phyloP scores from a whole-genome alignment of 2,888 invertebrate species.

The Leucania comma region DNA sequence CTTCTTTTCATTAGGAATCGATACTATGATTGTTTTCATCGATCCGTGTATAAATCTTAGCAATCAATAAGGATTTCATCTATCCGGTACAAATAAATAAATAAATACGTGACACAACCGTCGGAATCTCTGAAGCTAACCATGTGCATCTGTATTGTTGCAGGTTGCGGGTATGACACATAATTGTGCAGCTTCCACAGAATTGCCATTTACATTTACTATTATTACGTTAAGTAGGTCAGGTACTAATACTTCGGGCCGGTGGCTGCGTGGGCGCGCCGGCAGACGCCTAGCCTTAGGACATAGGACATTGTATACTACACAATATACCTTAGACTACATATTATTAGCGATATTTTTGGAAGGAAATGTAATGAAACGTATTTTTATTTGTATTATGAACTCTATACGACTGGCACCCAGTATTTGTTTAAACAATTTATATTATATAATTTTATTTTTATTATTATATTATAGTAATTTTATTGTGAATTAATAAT shows the following conservation, averaged over 20 bases:
- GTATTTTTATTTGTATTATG: conserved; percentile 82
- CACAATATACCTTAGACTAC: conserved; percentile 74
- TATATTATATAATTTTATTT: conserved; percentile 59
- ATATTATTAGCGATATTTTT: conserved; percentile 84
- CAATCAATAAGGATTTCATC: too few relatives aligned
- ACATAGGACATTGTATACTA: conserved; percentile 86
- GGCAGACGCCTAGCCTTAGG: conserved; percentile 74
- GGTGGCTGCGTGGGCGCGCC: conserved; percentile 33
- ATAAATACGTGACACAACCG: too few relatives aligned
- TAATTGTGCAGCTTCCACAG: conserved; percentile 86
- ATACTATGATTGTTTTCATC: background rate
- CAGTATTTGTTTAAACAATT: conserved; percentile 81
- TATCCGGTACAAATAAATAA: too few relatives aligned
- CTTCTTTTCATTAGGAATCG: background rate
- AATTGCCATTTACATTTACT: conserved; percentile 86
- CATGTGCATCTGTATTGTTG: conserved; percentile 61
- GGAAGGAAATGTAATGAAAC: conserved; percentile 81
- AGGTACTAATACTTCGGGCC: conserved; percentile 59
- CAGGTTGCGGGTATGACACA: conserved; percentile 74
- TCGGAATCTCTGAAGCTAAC: background rate
- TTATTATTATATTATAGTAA: conserved; percentile 55
- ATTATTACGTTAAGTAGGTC: conserved; percentile 72
- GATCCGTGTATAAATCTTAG: background rate
- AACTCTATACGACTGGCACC: conserved; percentile 78
- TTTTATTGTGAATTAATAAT: conserved; percentile 61